Percentiles rank a stretch among this genome's conserved stretches.
These are phyloP conservation scores for Piscicola geometra DNA, from an alignment of 2,888 invertebrate genomes.

Conservation along the genomic window DNA sequence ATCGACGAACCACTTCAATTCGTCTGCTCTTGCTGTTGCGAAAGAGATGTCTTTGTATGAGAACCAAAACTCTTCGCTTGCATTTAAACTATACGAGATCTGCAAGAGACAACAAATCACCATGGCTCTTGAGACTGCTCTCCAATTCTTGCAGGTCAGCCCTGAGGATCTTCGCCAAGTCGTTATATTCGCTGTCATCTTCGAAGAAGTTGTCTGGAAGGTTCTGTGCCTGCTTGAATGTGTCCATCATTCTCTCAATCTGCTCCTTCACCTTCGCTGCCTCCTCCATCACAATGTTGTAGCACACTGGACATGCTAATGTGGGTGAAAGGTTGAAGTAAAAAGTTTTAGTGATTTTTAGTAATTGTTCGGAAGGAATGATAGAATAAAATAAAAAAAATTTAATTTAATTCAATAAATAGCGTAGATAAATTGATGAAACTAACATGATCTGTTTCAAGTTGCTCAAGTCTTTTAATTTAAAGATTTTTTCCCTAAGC, in stretches of 20 bases:
- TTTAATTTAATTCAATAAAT: neutral
- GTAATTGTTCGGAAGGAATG: neutral
- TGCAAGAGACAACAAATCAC: neutral
- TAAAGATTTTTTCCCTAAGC: neutral
- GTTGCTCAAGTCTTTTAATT: neutral
- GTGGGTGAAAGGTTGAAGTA: too few relatives aligned
- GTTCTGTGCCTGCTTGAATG: conserved; percentile 20
- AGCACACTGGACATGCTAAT: conserved; percentile 30
- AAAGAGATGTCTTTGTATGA: neutral
- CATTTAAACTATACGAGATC: neutral
- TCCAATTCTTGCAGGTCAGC: neutral
- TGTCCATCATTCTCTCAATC: conserved; percentile 8
- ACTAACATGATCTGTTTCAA: neutral
- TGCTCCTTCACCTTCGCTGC: neutral
- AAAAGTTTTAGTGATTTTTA: too few relatives aligned
- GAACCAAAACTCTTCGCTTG: neutral
- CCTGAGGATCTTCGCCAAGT: neutral
- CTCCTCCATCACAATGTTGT: conserved; percentile 20
- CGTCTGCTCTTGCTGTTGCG: neutral
- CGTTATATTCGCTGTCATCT: conserved; percentile 19
- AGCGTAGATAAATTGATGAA: neutral
- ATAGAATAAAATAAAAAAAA: neutral
- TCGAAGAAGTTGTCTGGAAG: conserved; percentile 17
- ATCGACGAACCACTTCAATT: neutral
- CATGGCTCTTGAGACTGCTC: neutral